phyloP scores from a whole-genome alignment of 2,888 invertebrate genomes.

The Boloria selene region DNA sequence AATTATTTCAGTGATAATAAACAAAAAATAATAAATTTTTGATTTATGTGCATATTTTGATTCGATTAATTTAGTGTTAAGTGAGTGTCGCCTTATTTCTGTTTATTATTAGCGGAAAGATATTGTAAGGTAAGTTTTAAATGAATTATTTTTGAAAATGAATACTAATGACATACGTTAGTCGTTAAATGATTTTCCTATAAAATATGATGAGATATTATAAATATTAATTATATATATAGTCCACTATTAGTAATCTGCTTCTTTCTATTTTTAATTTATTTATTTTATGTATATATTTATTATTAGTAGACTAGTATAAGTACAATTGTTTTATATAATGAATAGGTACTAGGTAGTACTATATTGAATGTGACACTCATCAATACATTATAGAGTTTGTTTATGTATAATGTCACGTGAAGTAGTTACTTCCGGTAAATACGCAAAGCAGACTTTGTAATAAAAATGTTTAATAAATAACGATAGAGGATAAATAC shows the following conservation, averaged over 20 bases:
- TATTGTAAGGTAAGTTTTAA: conserved; percentile 7
- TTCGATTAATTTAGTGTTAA: not conserved
- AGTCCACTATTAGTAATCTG: too few species aligned
- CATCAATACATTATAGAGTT: not conserved
- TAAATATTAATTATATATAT: too few species aligned
- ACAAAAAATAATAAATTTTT: conserved; percentile 2
- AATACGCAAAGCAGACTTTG: not conserved
- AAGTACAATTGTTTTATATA: too few species aligned
- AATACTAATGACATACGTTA: too few species aligned
- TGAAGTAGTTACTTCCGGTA: conserved; percentile 19
- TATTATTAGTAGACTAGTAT: too few species aligned
- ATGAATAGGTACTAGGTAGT: not conserved
- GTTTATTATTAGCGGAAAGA: not conserved
- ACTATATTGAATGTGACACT: not conserved
- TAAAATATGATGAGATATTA: too few species aligned
- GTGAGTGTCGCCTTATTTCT: conserved; percentile 2
- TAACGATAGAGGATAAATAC: not conserved
- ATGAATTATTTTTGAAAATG: too few species aligned
- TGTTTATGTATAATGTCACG: conserved; percentile 16
- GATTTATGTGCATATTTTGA: not conserved
- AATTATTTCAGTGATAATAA: conserved; percentile 9
- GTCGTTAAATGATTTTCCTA: too few species aligned
- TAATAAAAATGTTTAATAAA: not conserved
- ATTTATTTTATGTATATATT: too few species aligned
- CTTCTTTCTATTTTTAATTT: too few species aligned